These are phyloP conservation scores for Macrosoma leucophasiata DNA, from an alignment of 2,888 invertebrate species.

Conservation along the genomic window DNA sequence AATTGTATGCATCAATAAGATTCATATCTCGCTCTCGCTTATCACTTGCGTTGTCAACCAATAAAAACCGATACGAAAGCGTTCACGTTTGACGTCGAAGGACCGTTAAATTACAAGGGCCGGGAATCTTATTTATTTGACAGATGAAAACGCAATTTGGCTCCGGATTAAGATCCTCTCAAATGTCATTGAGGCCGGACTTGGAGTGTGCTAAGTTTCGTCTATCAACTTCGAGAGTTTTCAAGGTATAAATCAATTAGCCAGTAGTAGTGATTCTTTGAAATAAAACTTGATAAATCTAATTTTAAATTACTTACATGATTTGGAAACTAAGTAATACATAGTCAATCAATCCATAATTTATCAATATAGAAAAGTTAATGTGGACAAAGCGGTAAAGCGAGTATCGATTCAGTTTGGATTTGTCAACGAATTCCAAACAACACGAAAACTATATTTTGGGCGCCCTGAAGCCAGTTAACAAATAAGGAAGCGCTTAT, in stretches of 20 bases:
- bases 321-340: not conserved
- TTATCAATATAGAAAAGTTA: too few relatives aligned
- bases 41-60: conserved; percentile 1
- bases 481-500: too few relatives aligned
- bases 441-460: too few relatives aligned
- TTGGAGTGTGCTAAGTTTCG: conserved; percentile 9
- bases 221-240: conserved; percentile 4
- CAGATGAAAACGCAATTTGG: conserved; percentile 19
- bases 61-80: conserved; percentile 16
- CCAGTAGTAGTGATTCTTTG: not conserved
- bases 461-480: too few relatives aligned
- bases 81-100: conserved; percentile 20
- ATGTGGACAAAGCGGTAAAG: too few relatives aligned
- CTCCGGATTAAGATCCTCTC: conserved; percentile 15
- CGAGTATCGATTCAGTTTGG: too few relatives aligned
- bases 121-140: conserved; percentile 26
- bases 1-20: too few relatives aligned
- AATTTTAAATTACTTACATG: not conserved
- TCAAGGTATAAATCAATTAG: conserved; percentile 6
- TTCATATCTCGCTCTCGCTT: not conserved
- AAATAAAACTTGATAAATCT: not conserved
- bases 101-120: conserved; percentile 23
- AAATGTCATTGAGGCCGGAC: conserved; percentile 12
- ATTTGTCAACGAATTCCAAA: too few relatives aligned
- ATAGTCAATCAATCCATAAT: not conserved